Conservation (phyloP, 2,113 vertebrate species). For the Ramphastos sulfuratus region DNA sequence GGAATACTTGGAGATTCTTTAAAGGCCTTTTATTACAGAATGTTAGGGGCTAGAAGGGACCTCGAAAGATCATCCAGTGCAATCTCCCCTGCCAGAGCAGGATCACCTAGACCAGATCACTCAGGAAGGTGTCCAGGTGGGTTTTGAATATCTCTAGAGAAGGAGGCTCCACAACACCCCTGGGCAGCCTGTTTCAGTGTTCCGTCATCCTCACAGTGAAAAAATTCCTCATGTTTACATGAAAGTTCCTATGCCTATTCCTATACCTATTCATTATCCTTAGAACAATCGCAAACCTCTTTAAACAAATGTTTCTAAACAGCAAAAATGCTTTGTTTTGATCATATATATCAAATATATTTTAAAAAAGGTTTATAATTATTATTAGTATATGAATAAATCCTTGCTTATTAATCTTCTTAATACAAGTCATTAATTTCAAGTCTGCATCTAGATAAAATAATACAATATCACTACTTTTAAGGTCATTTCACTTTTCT, state of each 20-base stretch:
- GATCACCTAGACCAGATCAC: no score
- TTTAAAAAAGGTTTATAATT: background rate
- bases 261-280: background rate
- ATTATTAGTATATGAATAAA: background rate
- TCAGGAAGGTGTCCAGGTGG: no score
- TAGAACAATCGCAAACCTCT: background rate
- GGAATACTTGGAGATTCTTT: background rate
- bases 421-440: background rate
- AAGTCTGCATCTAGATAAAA: background rate
- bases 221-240: no score
- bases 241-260: no score
- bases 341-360: background rate
- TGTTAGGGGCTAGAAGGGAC: no score
- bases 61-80: no score
- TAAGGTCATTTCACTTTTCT: background rate
- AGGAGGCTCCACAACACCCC: no score
- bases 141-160: no score
- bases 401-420: background rate
- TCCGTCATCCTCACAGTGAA: no score
- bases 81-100: no score
- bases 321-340: fast-evolving
- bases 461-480: background rate
- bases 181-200: no score
- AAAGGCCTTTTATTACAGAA: background rate
- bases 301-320: background rate